Conservation (phyloP, 2,113 vertebrate genomes). For the Origma solitaria region DNA sequence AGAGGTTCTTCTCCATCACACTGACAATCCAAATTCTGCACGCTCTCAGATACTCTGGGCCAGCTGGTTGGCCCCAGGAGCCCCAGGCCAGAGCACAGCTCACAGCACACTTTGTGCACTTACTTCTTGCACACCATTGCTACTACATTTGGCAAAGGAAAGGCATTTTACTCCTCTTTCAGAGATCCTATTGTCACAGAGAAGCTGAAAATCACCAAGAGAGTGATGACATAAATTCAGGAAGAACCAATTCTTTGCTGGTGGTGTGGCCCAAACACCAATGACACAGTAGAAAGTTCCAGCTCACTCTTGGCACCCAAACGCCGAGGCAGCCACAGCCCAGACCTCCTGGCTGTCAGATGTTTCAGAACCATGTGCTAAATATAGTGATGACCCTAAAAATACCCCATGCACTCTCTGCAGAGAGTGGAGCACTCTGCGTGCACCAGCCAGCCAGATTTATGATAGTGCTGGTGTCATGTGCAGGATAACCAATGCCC, state of each 20-base stretch:
- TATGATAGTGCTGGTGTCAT: background rate
- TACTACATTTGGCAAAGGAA: background rate
- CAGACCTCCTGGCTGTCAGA: background rate
- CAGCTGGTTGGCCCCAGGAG: fast-evolving
- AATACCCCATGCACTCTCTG: background rate
- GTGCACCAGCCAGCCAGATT: background rate
- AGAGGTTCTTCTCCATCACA: background rate
- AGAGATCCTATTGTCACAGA: background rate
- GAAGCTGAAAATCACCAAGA: background rate
- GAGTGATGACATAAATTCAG: background rate
- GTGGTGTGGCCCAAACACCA: background rate
- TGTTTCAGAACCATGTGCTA: background rate
- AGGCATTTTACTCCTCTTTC: background rate
- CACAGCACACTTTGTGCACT: background rate
- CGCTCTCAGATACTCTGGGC: background rate
- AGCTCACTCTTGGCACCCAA: background rate
- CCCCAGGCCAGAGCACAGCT: background rate
- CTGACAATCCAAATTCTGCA: background rate
- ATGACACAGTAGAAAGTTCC: background rate
- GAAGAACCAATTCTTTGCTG: background rate
- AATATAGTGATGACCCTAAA: background rate
- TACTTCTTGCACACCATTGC: background rate
- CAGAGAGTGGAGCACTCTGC: background rate
- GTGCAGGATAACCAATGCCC: background rate
- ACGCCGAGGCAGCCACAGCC: background rate